Percentiles rank a stretch among this genome's conserved stretches.
Conservation (phyloP, 1,140 invertebrate genomes). For the Calephelis virginiensis region DNA sequence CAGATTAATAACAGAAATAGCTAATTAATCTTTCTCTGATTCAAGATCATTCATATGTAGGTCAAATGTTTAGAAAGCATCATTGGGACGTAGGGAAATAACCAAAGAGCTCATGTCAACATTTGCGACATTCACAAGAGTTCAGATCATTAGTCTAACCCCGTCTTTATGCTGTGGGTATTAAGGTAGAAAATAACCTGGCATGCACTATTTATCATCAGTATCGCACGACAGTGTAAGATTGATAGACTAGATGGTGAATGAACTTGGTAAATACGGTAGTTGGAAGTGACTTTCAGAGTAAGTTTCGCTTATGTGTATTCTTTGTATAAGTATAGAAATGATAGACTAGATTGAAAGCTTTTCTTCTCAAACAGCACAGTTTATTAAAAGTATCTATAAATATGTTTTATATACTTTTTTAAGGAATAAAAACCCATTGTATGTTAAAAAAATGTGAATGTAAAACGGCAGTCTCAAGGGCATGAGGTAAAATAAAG, state of each 20-base stretch:
- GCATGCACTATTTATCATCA: constrained; percentile 34
- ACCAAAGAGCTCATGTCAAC: constrained; percentile 41
- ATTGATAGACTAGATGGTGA: constrained; percentile 63
- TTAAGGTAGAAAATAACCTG: constrained; percentile 31
- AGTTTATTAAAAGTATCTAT: too few relatives aligned
- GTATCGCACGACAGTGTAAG: constrained; percentile 43
- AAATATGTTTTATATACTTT: too few relatives aligned
- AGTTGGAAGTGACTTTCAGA: constrained; percentile 18
- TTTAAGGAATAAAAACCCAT: too few relatives aligned
- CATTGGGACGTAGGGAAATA: constrained; percentile 46
- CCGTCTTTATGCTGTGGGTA: constrained; percentile 19
- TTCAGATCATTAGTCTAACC: constrained; percentile 23
- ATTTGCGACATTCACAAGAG: constrained; percentile 34
- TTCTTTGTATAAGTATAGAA: neutral
- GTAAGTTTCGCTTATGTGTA: neutral
- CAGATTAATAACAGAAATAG: neutral
- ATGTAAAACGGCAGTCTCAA: too few relatives aligned
- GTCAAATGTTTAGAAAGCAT: constrained; percentile 50
- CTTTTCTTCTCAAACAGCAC: too few relatives aligned
- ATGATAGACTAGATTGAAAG: too few relatives aligned
- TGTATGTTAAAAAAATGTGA: too few relatives aligned
- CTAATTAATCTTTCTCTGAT: constrained; percentile 5
- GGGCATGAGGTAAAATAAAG: too few relatives aligned
- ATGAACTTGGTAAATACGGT: constrained; percentile 55
- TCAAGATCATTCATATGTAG: constrained; percentile 33